Evolutionary conservation across 2,113 vertebrate genomes (phyloP), one percentile per base, ranked within the genome.

Genomic region (Crotalus viridis): DNA sequence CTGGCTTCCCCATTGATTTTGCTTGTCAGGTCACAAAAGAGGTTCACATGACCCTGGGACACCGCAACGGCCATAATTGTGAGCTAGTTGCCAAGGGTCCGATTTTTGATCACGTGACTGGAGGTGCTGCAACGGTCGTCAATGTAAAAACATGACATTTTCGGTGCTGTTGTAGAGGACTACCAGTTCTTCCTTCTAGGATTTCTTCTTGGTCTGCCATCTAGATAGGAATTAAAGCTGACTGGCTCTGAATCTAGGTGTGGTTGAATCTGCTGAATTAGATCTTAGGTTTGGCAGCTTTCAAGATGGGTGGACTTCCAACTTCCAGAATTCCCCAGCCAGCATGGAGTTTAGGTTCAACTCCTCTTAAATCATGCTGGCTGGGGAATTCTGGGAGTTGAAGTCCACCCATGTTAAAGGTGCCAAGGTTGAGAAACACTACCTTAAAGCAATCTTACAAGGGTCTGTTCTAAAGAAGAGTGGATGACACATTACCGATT

Each of bases 21-120:
- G 61, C 4, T n/a, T 13, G 26, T n/a, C 26, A 0, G 61, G n/a
- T n/a, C 0, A 1, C 28, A n/a, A n/a, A 57, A 64, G 4, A 3
- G 59, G 61, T 13, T n/a, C 10, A 13, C 12, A 2, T 1, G 28
- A 15, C 0, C 61, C 61, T 13, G 4, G 61, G 26, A 69, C 28
- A 69, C 12, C 0, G 61, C 61, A 64, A 64, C 10, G 3, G 1
- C 28, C 26, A 64, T n/a, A 64, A 28, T 28, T n/a, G 28, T 2
- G 61, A 28, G 13, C 26, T 56, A 56, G 19, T 28, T 64, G 57
- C 56, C 56, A 7, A 51, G 48, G 8, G 48, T 51, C 48, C 48
- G 1, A 51, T 51, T 8, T 51, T 51, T 51, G 48, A 51, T 51
- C 48, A 59, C 2, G 7, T 24, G 57, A 24, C 57, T 10, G 26